Conservation (phyloP, 2,113 vertebrate species). For the Athene cunicularia region DNA sequence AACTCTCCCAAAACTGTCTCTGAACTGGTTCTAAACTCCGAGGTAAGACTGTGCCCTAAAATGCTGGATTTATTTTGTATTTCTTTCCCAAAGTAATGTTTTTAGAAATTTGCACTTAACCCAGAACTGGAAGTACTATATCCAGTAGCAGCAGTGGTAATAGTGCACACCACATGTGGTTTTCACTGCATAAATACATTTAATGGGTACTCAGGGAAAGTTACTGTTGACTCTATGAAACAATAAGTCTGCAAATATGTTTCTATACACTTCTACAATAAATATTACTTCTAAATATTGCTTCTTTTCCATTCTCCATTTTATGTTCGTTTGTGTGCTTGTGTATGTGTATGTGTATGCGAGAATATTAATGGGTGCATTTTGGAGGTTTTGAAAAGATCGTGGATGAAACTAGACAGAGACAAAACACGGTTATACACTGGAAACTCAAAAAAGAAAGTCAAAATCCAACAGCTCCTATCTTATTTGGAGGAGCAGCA, state of each 20-base stretch:
- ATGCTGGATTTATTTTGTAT: background rate
- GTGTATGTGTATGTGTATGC: background rate
- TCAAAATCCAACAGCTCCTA: background rate
- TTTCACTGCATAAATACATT: background rate
- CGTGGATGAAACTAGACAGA: background rate
- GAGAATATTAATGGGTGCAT: background rate
- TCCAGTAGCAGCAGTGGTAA: background rate
- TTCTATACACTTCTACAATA: background rate
- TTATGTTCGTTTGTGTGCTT: background rate
- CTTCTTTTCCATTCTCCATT: background rate
- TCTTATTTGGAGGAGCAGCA: background rate
- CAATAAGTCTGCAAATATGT: background rate
- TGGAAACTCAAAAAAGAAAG: background rate
- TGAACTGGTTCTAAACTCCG: background rate
- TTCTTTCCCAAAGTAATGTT: background rate
- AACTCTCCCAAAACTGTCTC: background rate
- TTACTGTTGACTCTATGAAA: background rate
- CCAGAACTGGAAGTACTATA: background rate
- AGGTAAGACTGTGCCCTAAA: background rate
- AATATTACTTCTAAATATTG: background rate
- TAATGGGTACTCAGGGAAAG: background rate
- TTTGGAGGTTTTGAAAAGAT: background rate
- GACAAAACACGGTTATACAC: fast-evolving
- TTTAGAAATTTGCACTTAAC: background rate
- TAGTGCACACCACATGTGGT: background rate